phyloP scores from a whole-genome alignment of 2,888 invertebrate species.

The Auanema freiburgensis region DNA sequence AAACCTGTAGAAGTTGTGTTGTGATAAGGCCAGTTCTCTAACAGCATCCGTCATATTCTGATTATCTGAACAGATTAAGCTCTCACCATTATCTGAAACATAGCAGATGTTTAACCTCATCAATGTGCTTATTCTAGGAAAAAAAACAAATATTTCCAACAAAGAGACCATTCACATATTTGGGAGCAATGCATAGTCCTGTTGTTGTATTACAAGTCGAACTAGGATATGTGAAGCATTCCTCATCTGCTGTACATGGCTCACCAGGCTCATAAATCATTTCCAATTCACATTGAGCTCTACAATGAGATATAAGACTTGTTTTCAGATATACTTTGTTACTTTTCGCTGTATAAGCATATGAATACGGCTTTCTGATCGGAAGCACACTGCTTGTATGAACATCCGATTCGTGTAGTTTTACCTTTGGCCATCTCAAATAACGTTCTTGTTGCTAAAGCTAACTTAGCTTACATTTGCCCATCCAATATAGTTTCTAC shows the following conservation, averaged over 20 bases:
- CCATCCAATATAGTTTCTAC: slow-evolving; percentile 33
- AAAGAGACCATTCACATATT: slow-evolving; percentile 8
- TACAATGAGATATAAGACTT: slow-evolving; percentile 8
- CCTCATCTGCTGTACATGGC: slow-evolving; percentile 33
- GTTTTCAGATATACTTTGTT: not conserved
- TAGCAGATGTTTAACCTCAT: not conserved
- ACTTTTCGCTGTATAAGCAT: slow-evolving; percentile 42
- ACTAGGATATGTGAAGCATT: slow-evolving; percentile 40
- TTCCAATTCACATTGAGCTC: slow-evolving; percentile 38
- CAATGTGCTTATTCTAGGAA: not conserved
- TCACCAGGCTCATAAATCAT: slow-evolving; percentile 42
- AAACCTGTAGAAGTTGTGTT: slow-evolving; percentile 40
- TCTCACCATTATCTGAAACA: slow-evolving; percentile 20
- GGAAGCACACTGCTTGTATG: slow-evolving; percentile 30
- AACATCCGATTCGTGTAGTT: slow-evolving; percentile 35
- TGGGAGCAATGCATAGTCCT: slow-evolving; percentile 33
- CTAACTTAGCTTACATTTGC: slow-evolving; percentile 28
- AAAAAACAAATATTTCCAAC: slow-evolving; percentile 7
- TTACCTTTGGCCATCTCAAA: slow-evolving; percentile 47
- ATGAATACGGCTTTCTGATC: slow-evolving; percentile 32
- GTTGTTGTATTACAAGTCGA: slow-evolving; percentile 34
- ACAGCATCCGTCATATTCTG: slow-evolving; percentile 28
- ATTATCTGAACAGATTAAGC: slow-evolving; percentile 26
- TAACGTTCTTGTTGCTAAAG: not conserved
- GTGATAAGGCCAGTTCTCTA: slow-evolving; percentile 30